Base-by-base conservation (phyloP, 2,888 invertebrate genomes). In the Graphium colonna region DNA sequence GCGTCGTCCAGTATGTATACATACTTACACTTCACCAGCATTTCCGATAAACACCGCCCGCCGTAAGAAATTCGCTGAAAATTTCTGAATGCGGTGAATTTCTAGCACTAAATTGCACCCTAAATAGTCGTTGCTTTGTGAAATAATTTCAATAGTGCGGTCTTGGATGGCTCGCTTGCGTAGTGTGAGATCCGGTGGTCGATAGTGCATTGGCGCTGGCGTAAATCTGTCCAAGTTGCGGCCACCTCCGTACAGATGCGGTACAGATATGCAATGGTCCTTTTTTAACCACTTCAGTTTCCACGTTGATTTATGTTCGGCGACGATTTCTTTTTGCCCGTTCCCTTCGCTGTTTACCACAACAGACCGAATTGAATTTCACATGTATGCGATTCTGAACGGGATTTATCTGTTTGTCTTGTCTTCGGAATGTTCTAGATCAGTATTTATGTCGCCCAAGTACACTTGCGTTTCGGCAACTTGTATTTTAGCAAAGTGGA, bases 211-310 rank as follows among this genome's bases (percentile, higher is more conserved):
- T 62, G 67, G 68, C 72, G 67, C 73, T 69, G 67, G 61, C 78
- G 82, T 82, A 82, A 83, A 82, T 82, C 80, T 82, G 71, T 72
- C 73, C 67, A 65, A 66, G 61, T 60, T 60, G 58, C 58, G 62
- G 57, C 57, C 51, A 51, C 57, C 55, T 33, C 59, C 57, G 56
- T 60, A 58, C 63, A 65, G 61, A 67, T 60, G 60, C 63, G 60
- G 60, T 62, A 67, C 64, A 63, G 56, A 62, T 58, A 60, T 55
- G 56, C 62, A 56, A 60, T 48, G 65, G 63, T 66, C 71, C 69
- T 69, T 71, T 69, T 67, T 65, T 62, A 59, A 59, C 58, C 63
- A 62, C 59, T 56, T 56, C 53, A 60, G 58, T 52, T 57, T 59
- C 49, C 63, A 67, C 73, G 58, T 64, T 75, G 77, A 78, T 77